phyloP scores from a whole-genome alignment of 2,888 invertebrate genomes.

The Callyntrura sp. region DNA sequence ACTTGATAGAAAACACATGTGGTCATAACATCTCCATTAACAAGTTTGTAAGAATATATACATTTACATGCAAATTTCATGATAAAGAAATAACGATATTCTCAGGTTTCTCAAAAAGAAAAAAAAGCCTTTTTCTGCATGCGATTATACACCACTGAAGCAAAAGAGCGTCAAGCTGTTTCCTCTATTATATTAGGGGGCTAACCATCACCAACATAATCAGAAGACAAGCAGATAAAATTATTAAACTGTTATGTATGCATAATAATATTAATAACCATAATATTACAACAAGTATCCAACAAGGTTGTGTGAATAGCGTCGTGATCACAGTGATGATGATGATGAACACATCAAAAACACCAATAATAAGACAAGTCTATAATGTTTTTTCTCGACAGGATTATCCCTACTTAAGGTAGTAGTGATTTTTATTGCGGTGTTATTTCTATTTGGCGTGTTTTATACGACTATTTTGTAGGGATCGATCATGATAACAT shows the following conservation, averaged over 20 bases:
- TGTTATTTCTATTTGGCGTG: conserved; percentile 27
- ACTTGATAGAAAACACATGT: conserved; percentile 22
- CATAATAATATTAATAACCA: conserved; percentile 28
- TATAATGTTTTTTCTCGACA: neutral
- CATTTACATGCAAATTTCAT: conserved; percentile 25
- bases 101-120: conserved; percentile 55
- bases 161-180: conserved; percentile 63
- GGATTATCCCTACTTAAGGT: neutral
- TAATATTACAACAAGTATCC: neutral
- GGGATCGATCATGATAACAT: conserved; percentile 38
- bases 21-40: conserved; percentile 32
- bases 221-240: conserved; percentile 18
- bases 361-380: conserved; percentile 9
- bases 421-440: neutral
- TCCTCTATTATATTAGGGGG: conserved; percentile 38
- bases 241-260: conserved; percentile 54
- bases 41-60: conserved; percentile 33
- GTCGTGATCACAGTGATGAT: conserved; percentile 9
- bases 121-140: neutral
- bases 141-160: neutral
- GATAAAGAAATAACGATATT: neutral
- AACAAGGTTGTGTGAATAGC: neutral
- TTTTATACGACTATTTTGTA: conserved; percentile 56
- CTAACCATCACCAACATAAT: neutral
- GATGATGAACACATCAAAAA: conserved; percentile 8